phyloP scores from a whole-genome alignment of 1,140 invertebrate genomes.

The Physella acuta region DNA sequence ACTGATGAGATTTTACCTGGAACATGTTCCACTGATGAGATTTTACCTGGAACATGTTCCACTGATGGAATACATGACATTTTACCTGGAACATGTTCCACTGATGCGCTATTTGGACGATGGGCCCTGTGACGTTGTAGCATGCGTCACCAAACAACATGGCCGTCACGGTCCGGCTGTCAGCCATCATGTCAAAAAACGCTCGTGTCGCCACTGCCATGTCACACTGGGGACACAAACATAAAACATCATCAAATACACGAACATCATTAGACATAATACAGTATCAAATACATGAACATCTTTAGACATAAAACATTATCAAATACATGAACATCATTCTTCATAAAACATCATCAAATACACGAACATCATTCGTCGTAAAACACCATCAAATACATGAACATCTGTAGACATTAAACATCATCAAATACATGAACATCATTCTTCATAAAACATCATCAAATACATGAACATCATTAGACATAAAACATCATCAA shows the following conservation, averaged over 20 bases:
- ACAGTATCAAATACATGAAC: not conserved
- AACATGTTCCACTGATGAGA: too few relatives aligned
- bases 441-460: too few relatives aligned
- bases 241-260: slow-evolving; percentile 18
- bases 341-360: too few relatives aligned
- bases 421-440: too few relatives aligned
- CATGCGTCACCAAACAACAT: slow-evolving; percentile 96
- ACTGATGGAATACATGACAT: slow-evolving; percentile 4
- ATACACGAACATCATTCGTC: too few relatives aligned
- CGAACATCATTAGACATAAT: not conserved
- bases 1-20: too few relatives aligned
- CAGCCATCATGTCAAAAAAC: slow-evolving; percentile 98
- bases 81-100: slow-evolving; percentile 92
- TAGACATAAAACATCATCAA: too few relatives aligned
- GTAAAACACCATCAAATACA: too few relatives aligned
- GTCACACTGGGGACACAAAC: slow-evolving; percentile 77
- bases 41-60: not conserved
- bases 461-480: too few relatives aligned
- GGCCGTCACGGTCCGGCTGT: slow-evolving; percentile 76
- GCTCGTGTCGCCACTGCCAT: slow-evolving; percentile 96
- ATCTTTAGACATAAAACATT: not conserved
- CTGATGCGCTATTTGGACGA: slow-evolving; percentile 94
- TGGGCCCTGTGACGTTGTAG: slow-evolving; percentile 93
- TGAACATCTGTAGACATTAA: too few relatives aligned
- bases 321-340: too few relatives aligned